Evolutionary conservation across 2,888 invertebrate genomes (phyloP).

Genomic region (Diaprepes abbreviatus): DNA sequence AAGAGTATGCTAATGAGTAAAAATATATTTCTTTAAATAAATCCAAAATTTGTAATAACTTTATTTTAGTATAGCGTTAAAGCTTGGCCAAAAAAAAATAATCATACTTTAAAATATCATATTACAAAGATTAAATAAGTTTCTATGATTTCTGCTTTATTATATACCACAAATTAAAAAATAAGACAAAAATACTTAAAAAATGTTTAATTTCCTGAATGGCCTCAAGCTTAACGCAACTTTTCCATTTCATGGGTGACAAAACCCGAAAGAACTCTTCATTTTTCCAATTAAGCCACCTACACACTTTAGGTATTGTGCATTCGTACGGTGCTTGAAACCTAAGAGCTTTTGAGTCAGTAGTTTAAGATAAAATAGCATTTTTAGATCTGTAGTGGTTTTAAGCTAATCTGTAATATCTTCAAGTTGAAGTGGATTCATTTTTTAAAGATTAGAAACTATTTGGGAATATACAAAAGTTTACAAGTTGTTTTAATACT

Average conservation of each 20-base stretch:
- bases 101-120: too few species aligned
- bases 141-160: too few species aligned
- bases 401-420: constrained; percentile 1
- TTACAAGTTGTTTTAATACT: too few species aligned
- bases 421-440: neutral
- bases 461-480: too few species aligned
- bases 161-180: too few species aligned
- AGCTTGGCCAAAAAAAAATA: too few species aligned
- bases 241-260: neutral
- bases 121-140: too few species aligned
- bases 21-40: too few species aligned
- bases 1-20: too few species aligned
- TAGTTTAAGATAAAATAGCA: constrained; percentile 12
- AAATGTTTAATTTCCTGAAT: neutral
- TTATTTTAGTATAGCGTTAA: too few species aligned
- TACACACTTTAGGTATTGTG: constrained; percentile 7
- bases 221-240: neutral
- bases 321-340: constrained; percentile 12
- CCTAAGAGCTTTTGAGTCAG: neutral
- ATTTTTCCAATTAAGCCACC: constrained; percentile 13
- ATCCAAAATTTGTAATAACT: too few species aligned
- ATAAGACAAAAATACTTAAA: neutral
- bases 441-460: constrained; percentile 6
- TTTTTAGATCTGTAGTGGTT: constrained; percentile 6
- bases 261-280: neutral